phyloP scores from a whole-genome alignment of 1,140 invertebrate genomes.

The Laodelphax striatellus region DNA sequence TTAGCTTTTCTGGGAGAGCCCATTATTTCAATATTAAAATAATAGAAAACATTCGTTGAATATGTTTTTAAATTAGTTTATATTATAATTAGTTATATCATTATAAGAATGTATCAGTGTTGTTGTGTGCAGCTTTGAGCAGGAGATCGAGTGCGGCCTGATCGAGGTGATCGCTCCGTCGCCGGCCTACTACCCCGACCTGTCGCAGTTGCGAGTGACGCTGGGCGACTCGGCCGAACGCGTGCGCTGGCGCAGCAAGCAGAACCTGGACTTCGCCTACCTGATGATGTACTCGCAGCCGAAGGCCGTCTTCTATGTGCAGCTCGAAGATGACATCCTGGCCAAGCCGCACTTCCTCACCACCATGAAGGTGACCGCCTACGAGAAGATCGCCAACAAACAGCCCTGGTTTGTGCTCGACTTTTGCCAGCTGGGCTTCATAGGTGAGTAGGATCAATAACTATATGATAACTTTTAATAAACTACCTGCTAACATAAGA shows the following conservation, averaged over 20 bases:
- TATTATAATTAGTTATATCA: too few species aligned
- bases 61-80: too few species aligned
- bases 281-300: conserved; percentile 89
- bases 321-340: conserved; percentile 93
- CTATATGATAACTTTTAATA: too few species aligned
- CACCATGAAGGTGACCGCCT: conserved; percentile 79
- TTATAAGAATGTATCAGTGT: too few species aligned
- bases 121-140: conserved; percentile 39
- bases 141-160: conserved; percentile 64
- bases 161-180: conserved; percentile 84
- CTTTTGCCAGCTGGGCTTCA: conserved; percentile 88
- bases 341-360: conserved; percentile 76
- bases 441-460: conserved; percentile 44
- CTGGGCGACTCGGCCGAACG: conserved; percentile 80
- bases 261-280: conserved; percentile 92
- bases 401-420: conserved; percentile 85
- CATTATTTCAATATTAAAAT: too few species aligned
- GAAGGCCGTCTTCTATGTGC: conserved; percentile 67
- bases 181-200: conserved; percentile 77
- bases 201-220: conserved; percentile 61
- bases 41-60: too few species aligned
- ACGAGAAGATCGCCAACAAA: conserved; percentile 59
- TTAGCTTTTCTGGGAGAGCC: too few species aligned
- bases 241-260: conserved; percentile 90
- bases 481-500: too few species aligned